These are phyloP conservation scores for Epinotia bilunana DNA, from an alignment of 2,888 invertebrate species.

Conservation along the genomic window DNA sequence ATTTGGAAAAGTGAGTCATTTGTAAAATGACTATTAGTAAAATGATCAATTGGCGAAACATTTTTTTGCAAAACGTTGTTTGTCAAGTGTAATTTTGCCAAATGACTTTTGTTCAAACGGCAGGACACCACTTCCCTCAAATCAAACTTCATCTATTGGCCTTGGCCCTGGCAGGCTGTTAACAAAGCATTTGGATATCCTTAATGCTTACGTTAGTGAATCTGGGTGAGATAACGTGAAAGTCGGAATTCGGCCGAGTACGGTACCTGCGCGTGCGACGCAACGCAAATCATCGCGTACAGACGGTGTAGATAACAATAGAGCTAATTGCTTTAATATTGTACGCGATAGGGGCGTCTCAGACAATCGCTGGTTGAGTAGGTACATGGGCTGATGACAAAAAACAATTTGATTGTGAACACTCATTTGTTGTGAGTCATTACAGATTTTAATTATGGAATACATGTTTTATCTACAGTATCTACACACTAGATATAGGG, in stretches of 20 bases:
- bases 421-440: slow-evolving; percentile 26
- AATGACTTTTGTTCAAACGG: too few species aligned
- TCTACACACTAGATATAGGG: neutral
- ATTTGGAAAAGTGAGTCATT: too few species aligned
- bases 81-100: too few species aligned
- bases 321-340: slow-evolving; percentile 49
- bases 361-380: slow-evolving; percentile 25
- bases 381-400: slow-evolving; percentile 24
- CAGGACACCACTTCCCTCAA: slow-evolving; percentile 15
- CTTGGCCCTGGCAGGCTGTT: slow-evolving; percentile 9
- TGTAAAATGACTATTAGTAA: too few species aligned
- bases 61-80: too few species aligned
- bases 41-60: too few species aligned
- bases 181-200: slow-evolving; percentile 16
- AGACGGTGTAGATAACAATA: slow-evolving; percentile 44
- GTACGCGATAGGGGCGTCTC: slow-evolving; percentile 30
- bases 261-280: slow-evolving; percentile 64
- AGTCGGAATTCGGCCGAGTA: slow-evolving; percentile 73
- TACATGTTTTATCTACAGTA: slow-evolving; percentile 10
- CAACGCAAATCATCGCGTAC: slow-evolving; percentile 45
- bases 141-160: neutral
- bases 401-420: slow-evolving; percentile 33
- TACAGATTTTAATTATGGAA: slow-evolving; percentile 23
- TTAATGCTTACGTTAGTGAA: slow-evolving; percentile 51
- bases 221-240: slow-evolving; percentile 77